Percentiles rank a stretch among this genome's conserved stretches.
These are phyloP conservation scores for Gymnosoma rotundatum DNA, from an alignment of 2,888 invertebrate species.

Conservation along the genomic window DNA sequence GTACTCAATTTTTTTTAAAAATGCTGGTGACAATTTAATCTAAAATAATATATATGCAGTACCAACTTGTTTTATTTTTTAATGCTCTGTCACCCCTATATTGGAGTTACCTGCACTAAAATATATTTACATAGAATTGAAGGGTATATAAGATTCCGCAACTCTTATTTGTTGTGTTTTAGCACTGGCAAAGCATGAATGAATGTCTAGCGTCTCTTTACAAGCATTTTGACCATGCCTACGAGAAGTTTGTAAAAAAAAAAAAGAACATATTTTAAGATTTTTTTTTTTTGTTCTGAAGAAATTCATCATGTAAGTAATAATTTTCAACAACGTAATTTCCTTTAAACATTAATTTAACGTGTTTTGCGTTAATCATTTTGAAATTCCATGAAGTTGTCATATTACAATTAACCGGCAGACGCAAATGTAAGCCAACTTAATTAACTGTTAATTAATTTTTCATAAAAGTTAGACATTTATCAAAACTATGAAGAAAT, in stretches of 20 bases:
- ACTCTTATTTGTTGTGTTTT: too few relatives aligned
- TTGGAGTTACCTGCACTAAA: too few relatives aligned
- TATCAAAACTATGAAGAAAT: conserved; percentile 24
- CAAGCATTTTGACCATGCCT: conserved; percentile 30
- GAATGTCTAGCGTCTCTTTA: conserved; percentile 14
- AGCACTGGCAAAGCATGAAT: conserved; percentile 18
- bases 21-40: too few relatives aligned
- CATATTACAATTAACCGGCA: conserved; percentile 40
- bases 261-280: background rate
- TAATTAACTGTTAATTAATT: conserved; percentile 28
- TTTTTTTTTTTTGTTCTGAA: background rate
- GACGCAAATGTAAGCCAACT: conserved; percentile 5
- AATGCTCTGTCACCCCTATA: too few relatives aligned
- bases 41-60: too few relatives aligned
- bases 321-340: too few relatives aligned
- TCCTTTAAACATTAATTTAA: conserved; percentile 37
- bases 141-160: too few relatives aligned
- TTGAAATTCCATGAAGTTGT: conserved; percentile 40
- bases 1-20: too few relatives aligned
- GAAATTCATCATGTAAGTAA: conserved; percentile 12
- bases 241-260: background rate
- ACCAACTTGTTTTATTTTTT: too few relatives aligned
- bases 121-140: too few relatives aligned
- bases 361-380: conserved; percentile 56
- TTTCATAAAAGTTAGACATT: background rate